Evolutionary conservation across 2,113 vertebrate genomes (phyloP).

Genomic region (Tiliqua scincoides): DNA sequence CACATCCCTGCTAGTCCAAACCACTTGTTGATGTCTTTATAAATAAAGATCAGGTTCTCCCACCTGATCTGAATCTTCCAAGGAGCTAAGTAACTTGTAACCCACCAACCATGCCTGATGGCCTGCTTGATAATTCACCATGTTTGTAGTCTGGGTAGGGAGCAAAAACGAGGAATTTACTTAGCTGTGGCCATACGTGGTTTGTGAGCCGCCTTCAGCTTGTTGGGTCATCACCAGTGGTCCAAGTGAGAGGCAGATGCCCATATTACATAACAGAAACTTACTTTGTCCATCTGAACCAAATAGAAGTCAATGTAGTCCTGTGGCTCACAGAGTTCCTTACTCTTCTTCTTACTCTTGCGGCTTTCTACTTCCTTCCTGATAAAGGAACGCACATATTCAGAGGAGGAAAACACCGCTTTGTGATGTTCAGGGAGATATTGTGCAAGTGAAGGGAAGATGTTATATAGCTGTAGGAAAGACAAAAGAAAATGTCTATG

Average conservation of each 20-base stretch:
- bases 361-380: conserved; percentile 18
- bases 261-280: neutral
- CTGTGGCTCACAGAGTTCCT: neutral
- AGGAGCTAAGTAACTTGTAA: neutral
- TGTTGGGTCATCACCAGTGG: neutral
- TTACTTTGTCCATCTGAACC: conserved; percentile 46
- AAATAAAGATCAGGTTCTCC: neutral
- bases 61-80: neutral
- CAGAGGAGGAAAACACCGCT: conserved; percentile 18
- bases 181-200: no score
- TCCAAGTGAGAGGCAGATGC: neutral
- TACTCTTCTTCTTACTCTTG: conserved; percentile 21
- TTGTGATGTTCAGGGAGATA: conserved; percentile 43
- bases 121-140: neutral
- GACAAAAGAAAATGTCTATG: neutral
- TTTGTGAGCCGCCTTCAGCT: neutral
- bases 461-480: conserved; percentile 38
- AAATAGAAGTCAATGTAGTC: conserved; percentile 51
- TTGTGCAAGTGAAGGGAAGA: conserved; percentile 35
- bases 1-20: no score
- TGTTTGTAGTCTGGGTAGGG: neutral
- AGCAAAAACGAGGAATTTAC: neutral
- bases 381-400: conserved; percentile 24
- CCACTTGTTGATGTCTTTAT: neutral
- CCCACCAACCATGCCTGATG: neutral